Base-by-base conservation (phyloP, 2,113 vertebrate genomes). In the Puntigrus tetrazona region DNA sequence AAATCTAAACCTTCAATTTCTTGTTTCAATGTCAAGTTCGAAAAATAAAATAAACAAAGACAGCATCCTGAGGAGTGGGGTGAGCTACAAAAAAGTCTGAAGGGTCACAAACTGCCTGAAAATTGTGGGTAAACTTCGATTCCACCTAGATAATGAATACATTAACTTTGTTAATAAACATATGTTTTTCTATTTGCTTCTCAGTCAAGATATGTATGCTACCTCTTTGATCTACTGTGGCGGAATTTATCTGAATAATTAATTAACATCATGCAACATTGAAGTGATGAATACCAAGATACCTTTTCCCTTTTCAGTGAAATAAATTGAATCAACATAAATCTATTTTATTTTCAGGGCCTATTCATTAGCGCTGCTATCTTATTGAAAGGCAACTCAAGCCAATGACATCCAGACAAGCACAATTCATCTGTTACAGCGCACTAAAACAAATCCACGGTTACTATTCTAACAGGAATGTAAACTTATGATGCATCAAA, bases 381-480 rank as follows among this genome's bases (percentile, higher is more conserved):
- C 18, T 34, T 65, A 47, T n/a, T 34, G 6, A 69, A 81, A 73
- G 22, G 38, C 76, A 83, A 85, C 1, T 80, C 27, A 84, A 85
- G 59, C 57, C 73, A 85, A 25, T 79, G 43, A 77, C 86, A 85
- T 81, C 65, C 47, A 88, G 22, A 74, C 81, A 86, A 79, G 29
- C 78, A 82, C 27, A 85, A 78, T 82, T 34, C 7, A 69, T 67
- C 43, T 50, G 69, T 80, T 82, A 95, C 93, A 95, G 93, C 92
- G 86, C 92, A 94, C 94, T 92, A 94, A 93, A 93, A 92, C 7
- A 93, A 95, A 91, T 92, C 89, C 94, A 78, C 80, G 57, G 67
- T 79, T 84, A 88, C 70, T 79, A 85, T 94, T 94, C 94, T 94
- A 95, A 92, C 93, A 95, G 95, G 95, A 96, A 96, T 96, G 95